Conservation (phyloP, 92 coral and sea anemone species). For the Heteractis magnifica region DNA sequence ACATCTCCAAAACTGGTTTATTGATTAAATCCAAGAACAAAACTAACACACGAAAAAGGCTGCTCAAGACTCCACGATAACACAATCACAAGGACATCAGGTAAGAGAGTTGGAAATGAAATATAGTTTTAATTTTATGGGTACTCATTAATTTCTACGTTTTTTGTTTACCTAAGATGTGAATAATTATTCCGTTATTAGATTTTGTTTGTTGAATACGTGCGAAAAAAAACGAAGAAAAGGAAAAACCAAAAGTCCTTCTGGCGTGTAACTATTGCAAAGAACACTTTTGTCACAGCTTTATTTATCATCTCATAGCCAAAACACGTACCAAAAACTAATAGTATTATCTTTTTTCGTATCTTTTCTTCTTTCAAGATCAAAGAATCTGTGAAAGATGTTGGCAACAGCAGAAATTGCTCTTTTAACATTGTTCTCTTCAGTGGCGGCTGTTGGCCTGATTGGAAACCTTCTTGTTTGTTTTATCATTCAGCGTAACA, state of each 20-base stretch:
- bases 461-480: constrained; percentile 59
- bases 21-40: background rate
- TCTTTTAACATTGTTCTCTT: constrained; percentile 24
- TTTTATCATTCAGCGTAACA: constrained; percentile 37
- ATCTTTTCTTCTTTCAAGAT: background rate
- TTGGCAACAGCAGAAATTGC: constrained; percentile 1
- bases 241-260: background rate
- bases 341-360: no score
- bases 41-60: background rate
- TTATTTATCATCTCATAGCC: no score
- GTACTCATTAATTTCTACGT: background rate
- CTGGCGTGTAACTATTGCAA: background rate
- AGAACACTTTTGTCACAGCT: background rate
- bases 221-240: background rate
- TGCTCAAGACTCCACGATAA: background rate
- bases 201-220: background rate
- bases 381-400: background rate
- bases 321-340: no score
- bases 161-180: background rate
- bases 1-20: background rate
- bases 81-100: background rate
- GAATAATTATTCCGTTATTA: background rate
- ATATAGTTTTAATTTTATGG: background rate
- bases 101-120: background rate
- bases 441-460: constrained; percentile 45